Conservation (phyloP, 1,140 invertebrate species). For the Hyphantria cunea region DNA sequence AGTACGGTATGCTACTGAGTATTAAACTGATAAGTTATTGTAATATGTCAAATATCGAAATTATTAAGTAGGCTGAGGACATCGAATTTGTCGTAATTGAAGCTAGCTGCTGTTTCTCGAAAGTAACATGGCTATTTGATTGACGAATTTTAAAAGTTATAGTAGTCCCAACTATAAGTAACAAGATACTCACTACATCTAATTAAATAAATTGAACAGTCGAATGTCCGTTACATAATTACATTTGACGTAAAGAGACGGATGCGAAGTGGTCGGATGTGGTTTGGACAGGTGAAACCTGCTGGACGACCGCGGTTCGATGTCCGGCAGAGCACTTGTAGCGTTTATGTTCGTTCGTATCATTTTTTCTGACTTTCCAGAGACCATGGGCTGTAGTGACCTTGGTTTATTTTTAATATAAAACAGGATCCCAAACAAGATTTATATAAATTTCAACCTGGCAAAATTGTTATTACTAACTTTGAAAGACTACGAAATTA, state of each 20-base stretch:
- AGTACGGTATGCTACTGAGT: too few relatives aligned
- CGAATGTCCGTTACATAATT: conserved; percentile 40
- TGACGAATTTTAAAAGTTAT: too few relatives aligned
- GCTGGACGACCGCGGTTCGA: conserved; percentile 40
- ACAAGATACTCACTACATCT: conserved; percentile 11
- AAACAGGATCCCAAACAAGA: conserved; percentile 2
- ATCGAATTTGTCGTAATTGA: too few relatives aligned
- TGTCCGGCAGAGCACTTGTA: conserved; percentile 39
- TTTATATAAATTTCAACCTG: too few relatives aligned
- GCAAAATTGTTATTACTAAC: too few relatives aligned
- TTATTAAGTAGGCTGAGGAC: too few relatives aligned
- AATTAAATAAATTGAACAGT: conserved; percentile 17
- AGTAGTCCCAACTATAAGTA: neutral
- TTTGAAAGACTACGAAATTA: too few relatives aligned
- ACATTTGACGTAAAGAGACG: conserved; percentile 34
- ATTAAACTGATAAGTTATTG: too few relatives aligned
- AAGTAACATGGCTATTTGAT: too few relatives aligned
- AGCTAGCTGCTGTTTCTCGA: too few relatives aligned
- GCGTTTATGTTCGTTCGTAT: conserved; percentile 21
- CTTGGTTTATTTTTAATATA: conserved; percentile 27
- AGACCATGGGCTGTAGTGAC: conserved; percentile 27
- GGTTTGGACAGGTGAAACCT: conserved; percentile 33
- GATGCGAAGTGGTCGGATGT: conserved; percentile 27
- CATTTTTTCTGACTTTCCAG: conserved; percentile 31
- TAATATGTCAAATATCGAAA: too few relatives aligned